A percentile compares a stretch with the other conserved stretches of the same genome.
Conservation (phyloP, 2,888 invertebrate genomes). For the Polymixis flavicincta region DNA sequence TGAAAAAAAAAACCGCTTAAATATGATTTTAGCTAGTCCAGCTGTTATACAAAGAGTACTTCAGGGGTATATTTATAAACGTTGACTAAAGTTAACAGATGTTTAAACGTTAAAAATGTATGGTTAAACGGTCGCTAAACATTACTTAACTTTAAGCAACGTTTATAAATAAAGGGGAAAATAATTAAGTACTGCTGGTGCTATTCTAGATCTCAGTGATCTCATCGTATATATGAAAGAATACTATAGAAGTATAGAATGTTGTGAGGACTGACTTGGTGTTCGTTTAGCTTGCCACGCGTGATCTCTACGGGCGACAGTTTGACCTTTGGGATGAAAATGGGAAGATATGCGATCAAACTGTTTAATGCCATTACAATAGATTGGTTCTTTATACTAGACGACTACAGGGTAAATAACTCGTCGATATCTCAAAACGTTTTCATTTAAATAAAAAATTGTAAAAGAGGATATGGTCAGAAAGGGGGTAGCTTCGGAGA, state of each 20-base stretch:
- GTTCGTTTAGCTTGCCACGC: slow-evolving; percentile 51
- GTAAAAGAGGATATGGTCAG: not conserved
- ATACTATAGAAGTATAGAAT: slow-evolving; percentile 49
- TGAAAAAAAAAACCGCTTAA: too few species aligned
- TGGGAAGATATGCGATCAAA: slow-evolving; percentile 43
- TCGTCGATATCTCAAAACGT: not conserved
- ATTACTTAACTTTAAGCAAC: too few species aligned
- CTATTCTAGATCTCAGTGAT: slow-evolving; percentile 10
- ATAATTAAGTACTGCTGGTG: not conserved
- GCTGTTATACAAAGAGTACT: not conserved
- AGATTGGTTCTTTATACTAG: too few species aligned
- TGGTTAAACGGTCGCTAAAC: too few species aligned
- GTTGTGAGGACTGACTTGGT: slow-evolving; percentile 45
- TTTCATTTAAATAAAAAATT: not conserved
- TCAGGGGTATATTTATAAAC: too few species aligned
- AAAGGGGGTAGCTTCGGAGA: not conserved
- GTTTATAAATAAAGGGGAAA: too few species aligned
- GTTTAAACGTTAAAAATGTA: too few species aligned
- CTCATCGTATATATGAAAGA: slow-evolving; percentile 11
- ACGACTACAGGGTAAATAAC: not conserved
- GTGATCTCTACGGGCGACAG: slow-evolving; percentile 53
- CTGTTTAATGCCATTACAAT: slow-evolving; percentile 23
- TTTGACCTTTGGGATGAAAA: slow-evolving; percentile 54
- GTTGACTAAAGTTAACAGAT: too few species aligned
- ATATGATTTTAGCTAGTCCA: slow-evolving; percentile 20